A percentile compares a stretch with the other conserved stretches of the same genome.
Evolutionary conservation across 2,113 vertebrate genomes (phyloP).

Genomic region (Empidonax alnorum): DNA sequence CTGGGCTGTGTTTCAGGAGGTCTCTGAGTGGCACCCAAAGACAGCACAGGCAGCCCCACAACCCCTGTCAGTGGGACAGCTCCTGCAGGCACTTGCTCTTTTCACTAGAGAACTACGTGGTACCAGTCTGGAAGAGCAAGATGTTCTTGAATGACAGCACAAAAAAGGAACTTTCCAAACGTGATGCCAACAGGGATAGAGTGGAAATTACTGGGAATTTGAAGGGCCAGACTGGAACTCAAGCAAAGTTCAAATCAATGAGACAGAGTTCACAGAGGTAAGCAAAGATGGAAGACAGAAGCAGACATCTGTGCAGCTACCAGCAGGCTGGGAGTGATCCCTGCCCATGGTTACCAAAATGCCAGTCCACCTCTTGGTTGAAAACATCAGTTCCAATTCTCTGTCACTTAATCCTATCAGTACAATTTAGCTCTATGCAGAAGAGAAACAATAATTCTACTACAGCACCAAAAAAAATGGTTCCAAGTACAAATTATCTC

Average conservation of each 20-base stretch:
- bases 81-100: background rate
- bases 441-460: background rate
- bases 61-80: background rate
- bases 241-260: slow-evolving; percentile 61
- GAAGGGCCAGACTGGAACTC: background rate
- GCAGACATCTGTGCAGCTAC: slow-evolving; percentile 47
- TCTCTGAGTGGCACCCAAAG: background rate
- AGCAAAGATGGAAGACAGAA: slow-evolving; percentile 45
- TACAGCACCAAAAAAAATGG: background rate
- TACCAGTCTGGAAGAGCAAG: slow-evolving; percentile 30
- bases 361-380: background rate
- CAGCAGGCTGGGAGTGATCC: background rate
- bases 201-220: slow-evolving; percentile 52
- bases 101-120: background rate
- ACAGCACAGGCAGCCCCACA: background rate
- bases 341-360: background rate
- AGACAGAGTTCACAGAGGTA: slow-evolving; percentile 24
- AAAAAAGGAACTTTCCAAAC: slow-evolving; percentile 45
- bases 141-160: slow-evolving; percentile 33
- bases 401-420: background rate
- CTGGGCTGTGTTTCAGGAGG: background rate
- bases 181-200: background rate
- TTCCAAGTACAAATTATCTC: background rate
- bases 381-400: background rate
- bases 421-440: background rate